Evolutionary conservation across 2,113 vertebrate species (phyloP), one percentile per base, ranked within the genome.

Genomic region (Tachysurus fulvidraco): DNA sequence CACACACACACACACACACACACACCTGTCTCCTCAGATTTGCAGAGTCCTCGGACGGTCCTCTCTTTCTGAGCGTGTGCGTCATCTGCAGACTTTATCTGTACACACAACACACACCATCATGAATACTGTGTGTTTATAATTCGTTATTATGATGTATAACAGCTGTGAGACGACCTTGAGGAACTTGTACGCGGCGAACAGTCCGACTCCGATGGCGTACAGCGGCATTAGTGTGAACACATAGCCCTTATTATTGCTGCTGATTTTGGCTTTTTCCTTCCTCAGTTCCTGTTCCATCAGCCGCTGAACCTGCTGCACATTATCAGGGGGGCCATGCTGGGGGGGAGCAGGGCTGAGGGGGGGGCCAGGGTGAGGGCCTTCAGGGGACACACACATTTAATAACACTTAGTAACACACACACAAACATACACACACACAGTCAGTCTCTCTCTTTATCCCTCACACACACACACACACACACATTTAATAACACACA

Each of bases 151-250:
- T 10, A 25, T 74, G 11, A 25, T 74, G 44, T 36, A 36, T 1
- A 36, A 36, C 36, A 36, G 36, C 36, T 36, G 36, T 36, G 36
- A 36, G 9, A 57, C 0, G 89, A 97, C 97, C 95, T 98, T 97
- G 54, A 97, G 78, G 83, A 98, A 96, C 92, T 98, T 97, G 92
- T 97, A 98, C 0, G 93, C 96, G n/a, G 96, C 97, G 91, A 97
- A 98, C 78, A 96, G 92, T 30, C 96, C 96, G 12, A 98, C 96
- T 62, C 96, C 96, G 54, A 97, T 93, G 83, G 96, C 96, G 59
- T 98, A 98, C 44, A 98, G 90, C 0, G 97, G 97, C 96, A 98
- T 97, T 36, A 98, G 94, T 0, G 96, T 97, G 87, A 98, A 96
- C n/a, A 96, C 95, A 23, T 96, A 95, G 87, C 96, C 96, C 91